Base-by-base conservation (phyloP, 1,140 invertebrate species). In the Euura lappo region DNA sequence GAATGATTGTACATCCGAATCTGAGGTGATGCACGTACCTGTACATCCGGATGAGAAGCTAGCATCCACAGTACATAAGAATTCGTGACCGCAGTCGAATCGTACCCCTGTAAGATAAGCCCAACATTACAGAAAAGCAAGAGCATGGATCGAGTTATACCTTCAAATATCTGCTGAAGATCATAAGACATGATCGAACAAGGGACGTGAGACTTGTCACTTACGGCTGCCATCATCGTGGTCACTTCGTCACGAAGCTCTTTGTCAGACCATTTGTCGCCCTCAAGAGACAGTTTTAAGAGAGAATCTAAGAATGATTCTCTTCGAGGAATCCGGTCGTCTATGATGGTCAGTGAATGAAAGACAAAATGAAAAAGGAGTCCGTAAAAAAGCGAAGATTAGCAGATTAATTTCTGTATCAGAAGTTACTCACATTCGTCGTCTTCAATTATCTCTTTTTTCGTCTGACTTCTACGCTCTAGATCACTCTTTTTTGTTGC, bases 221-320 rank as follows among this genome's bases (percentile, higher is more conserved):
- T 3, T 28, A 91, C 90, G 85, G 91, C 91, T 76, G 93, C 91
- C 75, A 92, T 94, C 78, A 95, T 94, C 0, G 93, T 94, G 77
- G 94, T 93, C 6, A 94, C 92, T 86, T 94, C 93, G 79, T 94
- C 93, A n/a, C 91, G 84, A 44, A 94, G 88, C 76, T 93, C 88
- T 65, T 89, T 87, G 72, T 91, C 85, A 0, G 87, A 79, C 46
- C 92, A 84, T 71, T 79, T 77, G 42, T 45, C 78, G 45, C 81
- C 81, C 8, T 76, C 68, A 45, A 84, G 74, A n/a, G 80, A 76
- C 44, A 80, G 74, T 76, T 90, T 87, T 44, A 93, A 86, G 68
- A 93, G 78, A 44, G 91, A 81, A 82, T 93, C 92, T 65, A 94
- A 81, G 79, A 94, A 93, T 7, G 92, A 91, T 79, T 78, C 81